phyloP scores from a whole-genome alignment of 1,140 invertebrate genomes.

The Polypedilum vanderplanki region DNA sequence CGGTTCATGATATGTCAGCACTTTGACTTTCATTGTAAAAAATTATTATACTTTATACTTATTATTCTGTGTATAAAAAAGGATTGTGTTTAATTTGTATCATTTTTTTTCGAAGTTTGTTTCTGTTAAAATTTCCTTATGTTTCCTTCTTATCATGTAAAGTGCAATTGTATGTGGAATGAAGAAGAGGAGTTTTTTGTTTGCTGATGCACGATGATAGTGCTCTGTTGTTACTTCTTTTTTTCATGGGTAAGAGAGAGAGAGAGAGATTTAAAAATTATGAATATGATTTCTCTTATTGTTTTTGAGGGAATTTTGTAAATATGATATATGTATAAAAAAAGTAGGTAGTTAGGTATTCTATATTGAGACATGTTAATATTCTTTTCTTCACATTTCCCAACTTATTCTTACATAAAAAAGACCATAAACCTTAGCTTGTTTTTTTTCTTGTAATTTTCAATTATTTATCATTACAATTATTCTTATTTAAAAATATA shows the following conservation, averaged over 20 bases:
- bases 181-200: constrained; percentile 5
- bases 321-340: neutral
- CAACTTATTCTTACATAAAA: neutral
- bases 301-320: neutral
- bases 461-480: constrained; percentile 8
- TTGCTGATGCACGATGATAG: neutral
- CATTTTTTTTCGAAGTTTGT: neutral
- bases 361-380: neutral
- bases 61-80: constrained; percentile 4
- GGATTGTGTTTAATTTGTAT: constrained; percentile 13
- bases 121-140: neutral
- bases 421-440: neutral
- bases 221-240: neutral
- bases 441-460: constrained; percentile 16
- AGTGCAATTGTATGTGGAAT: neutral
- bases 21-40: neutral
- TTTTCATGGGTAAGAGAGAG: no score
- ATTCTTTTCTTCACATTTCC: neutral
- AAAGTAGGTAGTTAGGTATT: neutral
- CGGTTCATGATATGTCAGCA: no score
- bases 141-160: constrained; percentile 3
- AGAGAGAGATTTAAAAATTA: neutral
- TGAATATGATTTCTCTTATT: neutral
- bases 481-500: constrained; percentile 5
- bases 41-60: constrained; percentile 8